Percentiles rank a stretch among this genome's conserved stretches.
Evolutionary conservation across 2,888 invertebrate genomes (phyloP).

Genomic region (Coelogynopora nodosa): DNA sequence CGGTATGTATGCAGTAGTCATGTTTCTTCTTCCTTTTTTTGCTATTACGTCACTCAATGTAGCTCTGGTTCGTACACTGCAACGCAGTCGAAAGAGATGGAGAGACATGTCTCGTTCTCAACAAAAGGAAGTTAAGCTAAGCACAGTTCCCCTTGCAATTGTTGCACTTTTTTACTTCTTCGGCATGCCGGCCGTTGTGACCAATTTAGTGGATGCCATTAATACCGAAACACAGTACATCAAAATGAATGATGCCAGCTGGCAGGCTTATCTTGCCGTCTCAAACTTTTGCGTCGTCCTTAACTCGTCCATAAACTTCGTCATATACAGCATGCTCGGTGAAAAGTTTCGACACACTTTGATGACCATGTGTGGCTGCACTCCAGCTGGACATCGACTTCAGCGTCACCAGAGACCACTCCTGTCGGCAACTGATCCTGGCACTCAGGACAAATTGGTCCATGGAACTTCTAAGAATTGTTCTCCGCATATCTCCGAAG

Average conservation of each 20-base stretch:
- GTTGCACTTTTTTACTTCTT: conserved; percentile 51
- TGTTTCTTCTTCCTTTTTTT: conserved; percentile 50
- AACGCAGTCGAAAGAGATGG: conserved; percentile 50
- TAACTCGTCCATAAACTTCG: conserved; percentile 90
- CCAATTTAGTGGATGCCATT: conserved; percentile 50
- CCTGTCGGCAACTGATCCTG: neutral
- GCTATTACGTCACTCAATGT: conserved; percentile 50
- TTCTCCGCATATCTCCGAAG: neutral
- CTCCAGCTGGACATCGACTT: neutral
- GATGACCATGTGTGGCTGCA: conserved; percentile 33
- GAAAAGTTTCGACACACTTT: conserved; percentile 72
- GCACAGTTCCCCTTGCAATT: conserved; percentile 51
- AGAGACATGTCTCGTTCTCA: conserved; percentile 48
- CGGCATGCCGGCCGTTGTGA: conserved; percentile 50
- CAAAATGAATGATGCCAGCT: conserved; percentile 7
- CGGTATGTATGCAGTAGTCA: conserved; percentile 49
- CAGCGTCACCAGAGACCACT: neutral
- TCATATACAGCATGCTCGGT: conserved; percentile 91
- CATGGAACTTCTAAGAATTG: too few species aligned
- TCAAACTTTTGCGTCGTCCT: conserved; percentile 86
- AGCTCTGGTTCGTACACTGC: conserved; percentile 49
- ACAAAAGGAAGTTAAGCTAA: conserved; percentile 50
- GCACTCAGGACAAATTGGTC: neutral
- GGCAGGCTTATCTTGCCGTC: conserved; percentile 44
- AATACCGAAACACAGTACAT: conserved; percentile 20